Conservation (phyloP, 1,140 invertebrate species). For the Achroia grisella region DNA sequence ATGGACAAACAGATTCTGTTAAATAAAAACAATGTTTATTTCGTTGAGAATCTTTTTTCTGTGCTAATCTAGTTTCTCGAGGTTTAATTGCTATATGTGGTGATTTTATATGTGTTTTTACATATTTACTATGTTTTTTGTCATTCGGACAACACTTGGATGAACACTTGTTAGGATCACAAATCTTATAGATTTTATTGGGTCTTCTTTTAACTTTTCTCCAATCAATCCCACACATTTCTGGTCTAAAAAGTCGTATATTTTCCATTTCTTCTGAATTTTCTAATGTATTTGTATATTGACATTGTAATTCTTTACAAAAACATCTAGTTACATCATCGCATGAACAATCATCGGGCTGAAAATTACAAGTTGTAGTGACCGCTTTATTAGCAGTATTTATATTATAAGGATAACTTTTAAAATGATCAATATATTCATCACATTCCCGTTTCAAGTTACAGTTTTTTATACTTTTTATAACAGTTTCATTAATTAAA, state of each 20-base stretch:
- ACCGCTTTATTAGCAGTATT: slow-evolving; percentile 21
- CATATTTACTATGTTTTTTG: too few species aligned
- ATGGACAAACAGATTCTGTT: slow-evolving; percentile 20
- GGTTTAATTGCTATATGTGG: slow-evolving; percentile 26
- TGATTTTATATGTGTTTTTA: not conserved
- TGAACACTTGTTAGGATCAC: slow-evolving; percentile 1
- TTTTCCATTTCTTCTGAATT: too few species aligned
- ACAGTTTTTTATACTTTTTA: slow-evolving; percentile 11
- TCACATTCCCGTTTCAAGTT: not conserved
- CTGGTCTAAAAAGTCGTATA: too few species aligned
- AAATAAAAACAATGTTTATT: slow-evolving; percentile 15
- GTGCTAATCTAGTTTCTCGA: not conserved
- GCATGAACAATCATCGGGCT: slow-evolving; percentile 15
- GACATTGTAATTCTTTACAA: slow-evolving; percentile 15
- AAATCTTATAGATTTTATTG: slow-evolving; percentile 5
- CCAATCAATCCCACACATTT: too few species aligned
- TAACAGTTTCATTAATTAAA: slow-evolving; percentile 17
- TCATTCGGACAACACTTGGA: not conserved
- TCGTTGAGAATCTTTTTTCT: not conserved
- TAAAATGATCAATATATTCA: not conserved
- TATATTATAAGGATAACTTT: slow-evolving; percentile 7
- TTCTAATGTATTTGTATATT: not conserved
- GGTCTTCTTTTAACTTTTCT: too few species aligned
- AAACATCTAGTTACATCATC: slow-evolving; percentile 30
- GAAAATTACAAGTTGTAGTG: slow-evolving; percentile 26